Conservation (phyloP, 2,113 vertebrate genomes). For the Puffinus mauretanicus region DNA sequence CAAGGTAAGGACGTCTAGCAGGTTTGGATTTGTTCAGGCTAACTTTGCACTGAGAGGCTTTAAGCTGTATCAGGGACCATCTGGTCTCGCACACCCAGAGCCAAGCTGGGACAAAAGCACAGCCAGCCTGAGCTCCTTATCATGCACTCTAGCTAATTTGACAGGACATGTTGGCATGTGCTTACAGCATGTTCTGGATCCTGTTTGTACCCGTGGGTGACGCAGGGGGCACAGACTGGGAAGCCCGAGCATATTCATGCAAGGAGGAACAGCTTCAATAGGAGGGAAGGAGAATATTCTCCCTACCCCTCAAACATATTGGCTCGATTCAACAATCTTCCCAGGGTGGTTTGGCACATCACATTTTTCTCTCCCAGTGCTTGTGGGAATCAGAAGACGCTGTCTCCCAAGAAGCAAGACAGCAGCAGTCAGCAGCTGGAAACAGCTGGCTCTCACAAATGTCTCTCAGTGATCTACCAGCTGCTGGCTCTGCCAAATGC, state of each 20-base stretch:
- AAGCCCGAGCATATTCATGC: neutral
- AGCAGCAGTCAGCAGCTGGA: slow-evolving; percentile 25
- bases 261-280: neutral
- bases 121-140: neutral
- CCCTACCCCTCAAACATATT: neutral
- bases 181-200: neutral
- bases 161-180: neutral
- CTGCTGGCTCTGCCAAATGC: neutral
- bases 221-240: neutral
- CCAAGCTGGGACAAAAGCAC: neutral
- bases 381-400: slow-evolving; percentile 7
- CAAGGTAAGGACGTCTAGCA: neutral
- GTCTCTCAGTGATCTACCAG: neutral
- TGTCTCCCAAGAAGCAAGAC: neutral
- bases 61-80: neutral
- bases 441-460: neutral
- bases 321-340: neutral
- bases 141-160: neutral
- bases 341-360: neutral
- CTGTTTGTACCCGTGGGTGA: rapidly evolving
- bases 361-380: neutral
- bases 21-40: neutral
- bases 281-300: neutral
- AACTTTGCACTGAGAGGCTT: neutral
- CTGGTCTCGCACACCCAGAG: neutral